Base-by-base conservation (phyloP, 1,140 invertebrate genomes). In the Ips nitidus region DNA sequence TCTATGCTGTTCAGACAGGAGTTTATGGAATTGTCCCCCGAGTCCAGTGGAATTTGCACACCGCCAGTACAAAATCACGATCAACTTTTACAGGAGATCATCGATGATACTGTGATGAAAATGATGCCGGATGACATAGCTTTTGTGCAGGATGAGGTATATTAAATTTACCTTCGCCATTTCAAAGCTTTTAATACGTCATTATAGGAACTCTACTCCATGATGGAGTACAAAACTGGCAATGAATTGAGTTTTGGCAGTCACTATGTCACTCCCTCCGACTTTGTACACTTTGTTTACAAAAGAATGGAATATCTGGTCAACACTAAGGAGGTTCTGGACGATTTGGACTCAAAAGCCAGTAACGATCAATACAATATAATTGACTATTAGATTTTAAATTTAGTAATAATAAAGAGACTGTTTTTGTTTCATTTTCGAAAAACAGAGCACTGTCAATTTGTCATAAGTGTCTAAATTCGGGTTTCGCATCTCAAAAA, bases 31-130 rank as follows among this genome's bases (percentile, higher is more conserved):
- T 47, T 50, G 41, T 22, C 59, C 2, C 43, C 8, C 2, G 1
- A 37, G 4, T 47, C 59, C 37, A 36, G 5, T 38, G 6, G 37
- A 36, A 6, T 0, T 4, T 63, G n/a, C n/a, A 38, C 39, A 41
- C 8, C 40, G 37, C 50, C 38, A 22, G n/a, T 37, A 22, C 52
- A 8, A 22, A 39, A 65, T 45, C 36, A 56, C 39, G 66, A 68
- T 36, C 8, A 55, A 8, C 37, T 60, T 5, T 37, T 68, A 36
- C 66, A 68, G 53, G 66, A 68, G 41, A 60, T 68, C 8, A 60
- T 59, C 41, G 41, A 68, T 60, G 66, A 68, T 37, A 68, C 66
- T 4, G 39, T 60, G n/a, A 68, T 52, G 57, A 60, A 60, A 53
- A 52, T 68, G 47, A 60, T 68, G 4, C 57, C 66, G 4, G 57